These are phyloP conservation scores for Isurus oxyrinchus DNA, from an alignment of 2,113 vertebrate species.

Conservation along the genomic window DNA sequence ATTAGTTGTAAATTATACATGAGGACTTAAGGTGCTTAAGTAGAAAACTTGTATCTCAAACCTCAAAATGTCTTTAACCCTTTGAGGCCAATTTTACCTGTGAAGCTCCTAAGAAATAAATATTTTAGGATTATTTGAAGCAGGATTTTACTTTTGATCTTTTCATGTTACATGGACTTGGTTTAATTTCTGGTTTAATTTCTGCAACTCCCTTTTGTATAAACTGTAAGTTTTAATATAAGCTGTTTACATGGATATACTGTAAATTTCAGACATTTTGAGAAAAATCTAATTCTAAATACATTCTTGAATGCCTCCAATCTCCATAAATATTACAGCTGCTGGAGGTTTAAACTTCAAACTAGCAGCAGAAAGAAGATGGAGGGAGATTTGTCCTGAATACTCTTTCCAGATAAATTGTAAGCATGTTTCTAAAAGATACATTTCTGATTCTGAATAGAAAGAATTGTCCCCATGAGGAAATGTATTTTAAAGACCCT, in stretches of 20 bases:
- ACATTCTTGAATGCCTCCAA: too few species aligned
- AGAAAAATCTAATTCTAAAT: not conserved
- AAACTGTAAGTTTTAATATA: not conserved
- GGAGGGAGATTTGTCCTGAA: not conserved
- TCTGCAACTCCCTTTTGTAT: not conserved
- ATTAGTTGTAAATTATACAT: not conserved
- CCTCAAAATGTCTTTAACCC: not conserved
- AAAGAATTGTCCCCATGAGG: not conserved
- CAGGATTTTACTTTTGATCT: not conserved
- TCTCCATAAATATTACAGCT: not conserved
- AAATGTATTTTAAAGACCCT: not conserved
- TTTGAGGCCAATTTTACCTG: not conserved
- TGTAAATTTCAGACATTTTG: not conserved
- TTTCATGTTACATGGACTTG: not conserved
- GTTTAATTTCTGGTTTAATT: not conserved
- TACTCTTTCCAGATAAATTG: not conserved
- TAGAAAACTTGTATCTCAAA: not conserved
- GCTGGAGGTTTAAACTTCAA: constrained; percentile 7
- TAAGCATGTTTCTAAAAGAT: not conserved
- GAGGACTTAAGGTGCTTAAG: not conserved
- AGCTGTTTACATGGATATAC: not conserved
- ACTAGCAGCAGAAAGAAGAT: not conserved
- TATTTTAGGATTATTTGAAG: not conserved
- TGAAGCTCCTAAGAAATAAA: not conserved
- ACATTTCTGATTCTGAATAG: not conserved